Evolutionary conservation across 2,797 vertebrate genomes (phyloP).

Genomic region (Enteromius mattozi): DNA sequence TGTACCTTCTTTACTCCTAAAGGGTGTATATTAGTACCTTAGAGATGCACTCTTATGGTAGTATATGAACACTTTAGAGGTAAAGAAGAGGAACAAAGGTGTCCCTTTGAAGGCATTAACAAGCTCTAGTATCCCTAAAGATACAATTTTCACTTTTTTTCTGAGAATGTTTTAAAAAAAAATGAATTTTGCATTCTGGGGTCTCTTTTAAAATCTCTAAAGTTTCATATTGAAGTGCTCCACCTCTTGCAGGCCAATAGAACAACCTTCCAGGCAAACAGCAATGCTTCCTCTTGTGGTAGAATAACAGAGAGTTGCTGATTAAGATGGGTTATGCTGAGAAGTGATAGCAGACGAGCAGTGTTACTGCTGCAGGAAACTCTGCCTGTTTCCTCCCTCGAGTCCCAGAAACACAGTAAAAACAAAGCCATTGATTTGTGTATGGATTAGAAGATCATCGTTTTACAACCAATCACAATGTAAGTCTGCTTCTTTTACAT

Average conservation of each 20-base stretch:
- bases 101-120: not conserved
- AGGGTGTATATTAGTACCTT: not conserved
- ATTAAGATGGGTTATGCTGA: slow-evolving; percentile 63
- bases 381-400: slow-evolving; percentile 74
- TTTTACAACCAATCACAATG: slow-evolving; percentile 20
- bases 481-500: not conserved
- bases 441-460: slow-evolving; percentile 49
- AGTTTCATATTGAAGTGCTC: slow-evolving; percentile 44
- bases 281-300: slow-evolving; percentile 61
- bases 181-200: not conserved
- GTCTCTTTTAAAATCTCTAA: not conserved
- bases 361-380: slow-evolving; percentile 72
- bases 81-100: not conserved
- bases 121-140: not conserved
- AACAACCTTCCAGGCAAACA: slow-evolving; percentile 62
- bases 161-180: not conserved
- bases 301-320: slow-evolving; percentile 68
- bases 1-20: not conserved
- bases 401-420: slow-evolving; percentile 54
- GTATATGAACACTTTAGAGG: not conserved
- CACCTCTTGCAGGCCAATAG: slow-evolving; percentile 41
- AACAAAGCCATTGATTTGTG: slow-evolving; percentile 56
- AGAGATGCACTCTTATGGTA: not conserved
- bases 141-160: not conserved
- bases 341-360: slow-evolving; percentile 56